Conservation (phyloP, 1,140 invertebrate genomes). For the Ceratina japonica region DNA sequence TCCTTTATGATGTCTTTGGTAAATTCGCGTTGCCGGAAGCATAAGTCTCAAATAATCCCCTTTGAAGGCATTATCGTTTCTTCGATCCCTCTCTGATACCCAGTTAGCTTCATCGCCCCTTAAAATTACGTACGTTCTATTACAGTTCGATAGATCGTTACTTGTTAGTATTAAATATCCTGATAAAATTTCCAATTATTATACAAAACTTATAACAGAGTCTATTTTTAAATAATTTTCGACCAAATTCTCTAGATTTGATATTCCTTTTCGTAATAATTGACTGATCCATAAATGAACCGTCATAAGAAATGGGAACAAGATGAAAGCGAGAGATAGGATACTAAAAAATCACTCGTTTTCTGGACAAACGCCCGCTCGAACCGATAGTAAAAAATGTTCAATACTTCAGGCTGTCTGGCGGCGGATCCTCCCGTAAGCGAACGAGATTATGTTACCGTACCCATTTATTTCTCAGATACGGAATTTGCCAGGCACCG, state of each 20-base stretch:
- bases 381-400: background rate
- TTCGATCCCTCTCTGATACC: slow-evolving; percentile 33
- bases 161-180: too few species aligned
- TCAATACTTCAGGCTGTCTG: slow-evolving; percentile 10
- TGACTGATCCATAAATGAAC: too few species aligned
- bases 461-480: slow-evolving; percentile 45
- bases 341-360: background rate
- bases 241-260: background rate
- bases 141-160: too few species aligned
- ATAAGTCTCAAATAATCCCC: slow-evolving; percentile 54
- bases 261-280: background rate
- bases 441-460: slow-evolving; percentile 16
- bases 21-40: slow-evolving; percentile 34
- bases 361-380: background rate
- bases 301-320: too few species aligned
- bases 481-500: slow-evolving; percentile 25
- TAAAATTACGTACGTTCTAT: too few species aligned
- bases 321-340: background rate
- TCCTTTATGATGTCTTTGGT: slow-evolving; percentile 50
- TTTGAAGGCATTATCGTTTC: slow-evolving; percentile 48
- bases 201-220: too few species aligned
- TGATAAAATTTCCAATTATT: too few species aligned
- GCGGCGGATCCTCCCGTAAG: background rate
- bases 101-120: background rate
- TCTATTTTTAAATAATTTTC: background rate